Evolutionary conservation across 2,888 invertebrate species (phyloP), one percentile per base, ranked within the genome.

Genomic region (Limnephilus marmoratus): DNA sequence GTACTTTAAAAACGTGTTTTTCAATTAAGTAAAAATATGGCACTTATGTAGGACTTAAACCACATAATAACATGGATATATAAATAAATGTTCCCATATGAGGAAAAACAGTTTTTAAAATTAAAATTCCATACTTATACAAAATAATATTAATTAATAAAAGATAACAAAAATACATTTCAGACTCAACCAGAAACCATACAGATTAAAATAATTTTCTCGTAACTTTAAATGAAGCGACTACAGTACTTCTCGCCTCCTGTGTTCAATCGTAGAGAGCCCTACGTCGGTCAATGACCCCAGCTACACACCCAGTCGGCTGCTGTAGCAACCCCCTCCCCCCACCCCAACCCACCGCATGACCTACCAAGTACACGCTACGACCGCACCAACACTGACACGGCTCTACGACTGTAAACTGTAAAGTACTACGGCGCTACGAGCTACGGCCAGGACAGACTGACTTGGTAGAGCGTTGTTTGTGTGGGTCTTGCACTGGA

Each of bases 251-350:
- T 34, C 24, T 85, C 68, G n/a, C 90, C 49, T 81, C 49, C 90
- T 90, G 90, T 92, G 87, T 31, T 18, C 37, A 24, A 29, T 90
- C 49, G 88, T 92, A 31, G 88, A 90, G 81, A 89, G 86, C 86
- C 90, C 85, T 82, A 68, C 87, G 91, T 91, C 91, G 93, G 93
- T 91, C 92, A 91, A 88, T 86, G 91, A 93, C 92, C 92, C 87
- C 37, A 82, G 88, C 83, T 87, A 85, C 53, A 89, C 85, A 89
- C 91, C 90, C 90, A 81, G 85, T 53, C 85, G 91, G 90, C 91
- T 92, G 91, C 90, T 90, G 90, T 92, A 88, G 90, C 88, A 81
- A 83, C 87, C 68, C 68, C 29, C 68, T 80, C 29, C 18, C 82
- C 85, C 90, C n/a, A 81, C 18, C 83, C 68, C 68, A 41, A 53